Base-by-base conservation (phyloP, 2,888 invertebrate genomes). In the Lasioglossum calceatum region DNA sequence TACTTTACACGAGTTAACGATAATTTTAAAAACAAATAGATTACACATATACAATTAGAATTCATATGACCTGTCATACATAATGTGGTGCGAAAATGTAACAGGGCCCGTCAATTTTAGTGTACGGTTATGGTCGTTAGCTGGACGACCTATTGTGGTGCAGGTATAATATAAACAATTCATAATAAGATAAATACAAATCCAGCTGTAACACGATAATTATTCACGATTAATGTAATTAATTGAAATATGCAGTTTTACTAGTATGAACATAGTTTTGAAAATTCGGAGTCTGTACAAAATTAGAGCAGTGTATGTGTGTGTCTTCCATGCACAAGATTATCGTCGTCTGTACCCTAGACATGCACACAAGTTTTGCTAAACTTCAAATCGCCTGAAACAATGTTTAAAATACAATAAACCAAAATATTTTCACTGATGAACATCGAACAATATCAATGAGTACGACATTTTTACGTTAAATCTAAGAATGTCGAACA, bases 91-190 rank as follows among this genome's bases (percentile, higher is more conserved):
- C 39, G 14, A 58, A 72, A 58, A 73, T 72, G 39, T 39, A 7
- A 16, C 14, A n/a, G 82, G 91, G 87, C 72, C 42, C 39, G 27
- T 32, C 12, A 61, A 39, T 74, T 36, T 72, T n/a, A 42, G 14
- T 75, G 27, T 74, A 80, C 90, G 85, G 70, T 2, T 39, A 47
- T 90, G 90, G 54, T 82, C 79, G 77, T 84, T 84, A 85, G 85
- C 85, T 87, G 75, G 87, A 85, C 83, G 81, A 83, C 82, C 84
- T 90, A 87, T 92, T 86, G 81, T 74, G 79, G 80, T 77, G 79
- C 81, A 91, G 84, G 86, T 88, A 88, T 87, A 92, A 92, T 76
- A 92, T 92, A 92, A 92, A 92, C 92, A 92, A 92, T 92, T 87
- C 80, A 70, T 82, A 80, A 86, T 72, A 71, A 19, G 75, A 64